Evolutionary conservation across 1,140 invertebrate species (phyloP), one percentile per base, ranked within the genome.

Genomic region (Littorina saxatilis): DNA sequence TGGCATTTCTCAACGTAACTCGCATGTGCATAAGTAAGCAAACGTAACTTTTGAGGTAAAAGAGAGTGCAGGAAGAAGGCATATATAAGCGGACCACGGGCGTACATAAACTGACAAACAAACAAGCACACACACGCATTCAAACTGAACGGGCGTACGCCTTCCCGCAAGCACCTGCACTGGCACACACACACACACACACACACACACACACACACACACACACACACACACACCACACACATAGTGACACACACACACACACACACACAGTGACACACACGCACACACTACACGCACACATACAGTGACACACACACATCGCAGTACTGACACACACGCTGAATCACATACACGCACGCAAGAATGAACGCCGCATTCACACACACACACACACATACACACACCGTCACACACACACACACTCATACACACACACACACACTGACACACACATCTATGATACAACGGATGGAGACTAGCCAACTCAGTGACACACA

Each of bases 61-160:
- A n/a, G n/a, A n/a, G n/a, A n/a, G n/a, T n/a, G n/a, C n/a, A n/a
- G n/a, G n/a, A n/a, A n/a, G n/a, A n/a, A n/a, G n/a, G n/a, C n/a
- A n/a, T n/a, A n/a, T n/a, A n/a, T n/a, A n/a, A n/a, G n/a, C n/a
- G n/a, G n/a, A n/a, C n/a, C n/a, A n/a, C n/a, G n/a, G n/a, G n/a
- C n/a, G 27, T 66, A 27, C 61, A 66, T 11, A 27, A 27, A 5
- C 43, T 47, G 17, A 47, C n/a, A 32, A 15, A 5, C 68, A 7
- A 3, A 43, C 72, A 74, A n/a, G 47, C 72, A 74, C 72, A 74
- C 72, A 74, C 72, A 74, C n/a, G 17, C 72, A 74, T 29, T 11
- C n/a, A 74, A 27, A 39, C 35, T 13, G 9, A 68, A 68, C 9
- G 9, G 9, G 9, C n/a, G 9, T 35, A 9, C n/a, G n/a, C 17